phyloP scores from a whole-genome alignment of 1,140 invertebrate genomes.

The Drosophila paulistorum region DNA sequence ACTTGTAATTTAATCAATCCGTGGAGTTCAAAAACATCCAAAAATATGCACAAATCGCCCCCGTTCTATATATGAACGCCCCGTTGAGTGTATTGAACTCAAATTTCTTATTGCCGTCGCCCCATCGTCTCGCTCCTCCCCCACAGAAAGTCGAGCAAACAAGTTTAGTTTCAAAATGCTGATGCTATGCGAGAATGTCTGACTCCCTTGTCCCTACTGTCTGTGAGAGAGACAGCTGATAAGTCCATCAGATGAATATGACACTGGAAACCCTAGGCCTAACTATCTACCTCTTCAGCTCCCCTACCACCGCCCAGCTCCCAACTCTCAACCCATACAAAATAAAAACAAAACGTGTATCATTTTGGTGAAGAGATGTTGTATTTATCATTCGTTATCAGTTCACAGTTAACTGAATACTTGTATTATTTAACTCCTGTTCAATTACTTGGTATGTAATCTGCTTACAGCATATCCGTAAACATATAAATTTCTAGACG shows the following conservation, averaged over 20 bases:
- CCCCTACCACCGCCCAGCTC: background rate
- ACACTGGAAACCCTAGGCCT: slow-evolving; percentile 49
- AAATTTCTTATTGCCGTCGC: slow-evolving; percentile 20
- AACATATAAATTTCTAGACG: background rate
- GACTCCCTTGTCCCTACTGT: slow-evolving; percentile 15
- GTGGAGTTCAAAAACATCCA: slow-evolving; percentile 53
- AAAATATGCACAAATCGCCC: background rate
- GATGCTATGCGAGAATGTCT: slow-evolving; percentile 45
- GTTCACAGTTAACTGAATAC: background rate
- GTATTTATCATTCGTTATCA: slow-evolving; percentile 1
- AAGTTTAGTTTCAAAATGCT: slow-evolving; percentile 71
- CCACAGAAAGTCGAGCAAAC: slow-evolving; percentile 59
- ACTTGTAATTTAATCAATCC: slow-evolving; percentile 69
- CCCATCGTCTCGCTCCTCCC: slow-evolving; percentile 22
- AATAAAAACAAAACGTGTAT: background rate
- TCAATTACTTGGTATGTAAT: background rate
- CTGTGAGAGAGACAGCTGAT: slow-evolving; percentile 44
- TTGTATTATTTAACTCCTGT: background rate
- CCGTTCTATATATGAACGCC: slow-evolving; percentile 40
- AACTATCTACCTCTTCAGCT: slow-evolving; percentile 26
- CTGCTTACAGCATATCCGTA: background rate
- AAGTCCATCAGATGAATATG: slow-evolving; percentile 50
- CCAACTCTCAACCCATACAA: background rate
- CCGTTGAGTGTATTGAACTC: slow-evolving; percentile 72
- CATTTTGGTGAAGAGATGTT: background rate